Conservation (phyloP, 2,113 vertebrate species). For the Cynocephalus volans region DNA sequence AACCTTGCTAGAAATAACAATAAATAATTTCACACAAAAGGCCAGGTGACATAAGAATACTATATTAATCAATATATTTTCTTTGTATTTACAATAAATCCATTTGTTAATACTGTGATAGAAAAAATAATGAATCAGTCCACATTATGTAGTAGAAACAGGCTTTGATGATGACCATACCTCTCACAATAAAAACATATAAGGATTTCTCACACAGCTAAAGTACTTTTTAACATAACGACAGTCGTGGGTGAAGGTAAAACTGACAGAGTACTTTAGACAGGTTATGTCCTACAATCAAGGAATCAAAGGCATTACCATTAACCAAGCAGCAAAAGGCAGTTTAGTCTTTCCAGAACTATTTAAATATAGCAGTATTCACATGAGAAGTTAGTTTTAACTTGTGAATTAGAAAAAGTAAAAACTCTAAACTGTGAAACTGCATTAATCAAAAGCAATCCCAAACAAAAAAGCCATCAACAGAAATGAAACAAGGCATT, state of each 20-base stretch:
- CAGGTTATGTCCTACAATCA: conserved; percentile 50
- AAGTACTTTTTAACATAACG: conserved; percentile 53
- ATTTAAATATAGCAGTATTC: conserved; percentile 60
- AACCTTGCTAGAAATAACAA: conserved; percentile 72
- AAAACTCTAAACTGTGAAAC: conserved; percentile 63
- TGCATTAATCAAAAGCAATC: conserved; percentile 67
- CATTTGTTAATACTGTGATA: conserved; percentile 88
- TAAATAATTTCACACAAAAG: conserved; percentile 78
- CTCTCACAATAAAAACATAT: conserved; percentile 77
- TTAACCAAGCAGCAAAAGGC: conserved; percentile 56
- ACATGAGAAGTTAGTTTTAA: conserved; percentile 68
- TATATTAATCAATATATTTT: conserved; percentile 86
- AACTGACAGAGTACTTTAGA: conserved; percentile 51
- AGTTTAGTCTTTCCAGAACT: conserved; percentile 52
- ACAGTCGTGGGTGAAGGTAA: conserved; percentile 64
- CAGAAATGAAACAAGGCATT: conserved; percentile 55
- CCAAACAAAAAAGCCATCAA: conserved; percentile 64
- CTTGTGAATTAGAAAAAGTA: conserved; percentile 54
- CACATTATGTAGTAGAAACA: conserved; percentile 84
- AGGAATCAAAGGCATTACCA: conserved; percentile 51
- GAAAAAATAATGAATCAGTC: conserved; percentile 83
- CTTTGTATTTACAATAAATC: conserved; percentile 87
- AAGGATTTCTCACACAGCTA: conserved; percentile 73
- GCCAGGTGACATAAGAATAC: conserved; percentile 79
- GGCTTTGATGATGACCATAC: conserved; percentile 80